Percentiles rank a stretch among this genome's conserved stretches.
These are phyloP conservation scores for Vultur gryphus DNA, from an alignment of 2,797 vertebrate genomes.

Conservation along the genomic window DNA sequence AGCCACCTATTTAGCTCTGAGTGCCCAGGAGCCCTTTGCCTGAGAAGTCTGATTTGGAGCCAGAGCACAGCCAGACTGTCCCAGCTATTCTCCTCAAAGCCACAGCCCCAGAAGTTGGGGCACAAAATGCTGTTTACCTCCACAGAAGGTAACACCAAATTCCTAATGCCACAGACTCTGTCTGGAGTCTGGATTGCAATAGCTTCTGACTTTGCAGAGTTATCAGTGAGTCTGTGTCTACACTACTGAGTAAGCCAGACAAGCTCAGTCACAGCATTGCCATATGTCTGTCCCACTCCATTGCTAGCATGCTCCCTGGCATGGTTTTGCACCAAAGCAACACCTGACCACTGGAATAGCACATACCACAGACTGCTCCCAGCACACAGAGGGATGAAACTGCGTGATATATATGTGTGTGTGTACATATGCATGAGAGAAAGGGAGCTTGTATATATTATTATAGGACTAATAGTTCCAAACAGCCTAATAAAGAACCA, in stretches of 20 bases:
- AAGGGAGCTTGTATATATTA: not conserved
- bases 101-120: rapidly evolving
- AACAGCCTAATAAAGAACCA: not conserved
- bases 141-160: not conserved
- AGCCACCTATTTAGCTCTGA: not conserved
- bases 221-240: not conserved
- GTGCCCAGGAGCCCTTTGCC: not conserved
- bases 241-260: not conserved
- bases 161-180: not conserved
- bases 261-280: not conserved
- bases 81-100: not conserved
- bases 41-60: not conserved
- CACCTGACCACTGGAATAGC: rapidly evolving
- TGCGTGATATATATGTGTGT: too few relatives aligned
- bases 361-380: not conserved
- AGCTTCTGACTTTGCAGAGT: not conserved
- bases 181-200: not conserved
- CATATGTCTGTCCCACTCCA: not conserved
- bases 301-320: not conserved
- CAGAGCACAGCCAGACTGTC: not conserved
- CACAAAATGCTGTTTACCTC: not conserved
- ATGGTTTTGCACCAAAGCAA: not conserved
- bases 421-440: not conserved
- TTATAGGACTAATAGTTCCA: not conserved
- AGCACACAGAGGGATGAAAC: not conserved